phyloP scores from a whole-genome alignment of 2,888 invertebrate species.

The Tolmerus cingulatus region DNA sequence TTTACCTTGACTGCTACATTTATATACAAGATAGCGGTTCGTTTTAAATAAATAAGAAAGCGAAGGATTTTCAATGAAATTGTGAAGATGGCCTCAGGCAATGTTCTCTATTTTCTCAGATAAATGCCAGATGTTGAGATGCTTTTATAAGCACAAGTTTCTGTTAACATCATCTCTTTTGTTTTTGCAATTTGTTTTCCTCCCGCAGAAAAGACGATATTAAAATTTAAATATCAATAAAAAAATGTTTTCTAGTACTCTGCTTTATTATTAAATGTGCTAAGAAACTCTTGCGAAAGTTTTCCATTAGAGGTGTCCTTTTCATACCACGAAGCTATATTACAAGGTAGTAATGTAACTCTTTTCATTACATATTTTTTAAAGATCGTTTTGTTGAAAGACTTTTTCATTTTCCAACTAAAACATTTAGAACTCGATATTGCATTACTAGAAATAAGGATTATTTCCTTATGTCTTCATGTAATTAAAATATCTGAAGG shows the following conservation, averaged over 20 bases:
- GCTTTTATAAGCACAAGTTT: neutral
- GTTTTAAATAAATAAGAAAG: neutral
- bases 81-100: neutral
- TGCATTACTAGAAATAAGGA: too few relatives aligned
- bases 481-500: too few relatives aligned
- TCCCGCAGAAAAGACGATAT: neutral
- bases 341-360: too few relatives aligned
- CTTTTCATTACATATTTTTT: neutral
- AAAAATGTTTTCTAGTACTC: neutral
- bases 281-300: neutral
- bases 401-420: neutral
- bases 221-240: neutral
- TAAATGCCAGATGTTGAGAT: neutral
- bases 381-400: neutral
- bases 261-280: neutral
- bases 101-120: neutral
- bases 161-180: neutral
- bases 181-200: neutral
- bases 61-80: neutral
- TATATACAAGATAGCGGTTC: neutral
- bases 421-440: too few relatives aligned
- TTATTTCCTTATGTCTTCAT: too few relatives aligned
- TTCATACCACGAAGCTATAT: too few relatives aligned
- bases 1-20: neutral
- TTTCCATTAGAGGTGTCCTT: too few relatives aligned